These are phyloP conservation scores for Dasypus novemcinctus DNA, from an alignment of 2,113 vertebrate species.

Conservation along the genomic window DNA sequence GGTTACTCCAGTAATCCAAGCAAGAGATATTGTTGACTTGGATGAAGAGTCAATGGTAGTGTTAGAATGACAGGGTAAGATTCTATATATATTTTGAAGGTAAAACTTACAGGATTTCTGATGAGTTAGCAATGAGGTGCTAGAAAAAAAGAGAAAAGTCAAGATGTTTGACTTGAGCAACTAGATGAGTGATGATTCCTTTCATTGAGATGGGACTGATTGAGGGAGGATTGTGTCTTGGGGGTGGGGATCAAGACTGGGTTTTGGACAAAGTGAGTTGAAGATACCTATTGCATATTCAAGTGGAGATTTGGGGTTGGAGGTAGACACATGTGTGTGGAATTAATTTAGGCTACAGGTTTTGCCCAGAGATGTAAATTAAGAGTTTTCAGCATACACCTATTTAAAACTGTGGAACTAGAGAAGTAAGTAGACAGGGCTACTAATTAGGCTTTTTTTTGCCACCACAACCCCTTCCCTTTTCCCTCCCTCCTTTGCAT, in stretches of 20 bases:
- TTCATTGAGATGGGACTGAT: background rate
- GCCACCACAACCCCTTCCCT: background rate
- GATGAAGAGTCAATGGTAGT: background rate
- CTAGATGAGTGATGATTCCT: background rate
- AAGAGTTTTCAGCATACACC: background rate
- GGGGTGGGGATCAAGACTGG: background rate
- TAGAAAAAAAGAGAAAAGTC: background rate
- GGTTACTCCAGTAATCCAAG: background rate
- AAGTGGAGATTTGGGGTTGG: too few relatives aligned
- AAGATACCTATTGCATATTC: background rate
- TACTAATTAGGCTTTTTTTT: background rate
- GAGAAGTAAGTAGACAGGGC: background rate
- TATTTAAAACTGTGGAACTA: background rate
- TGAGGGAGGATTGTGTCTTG: background rate
- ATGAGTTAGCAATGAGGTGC: background rate
- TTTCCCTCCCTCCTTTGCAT: background rate
- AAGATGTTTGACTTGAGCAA: background rate
- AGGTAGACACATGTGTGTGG: background rate
- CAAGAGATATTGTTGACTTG: background rate
- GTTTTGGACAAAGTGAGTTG: background rate
- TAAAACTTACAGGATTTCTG: background rate
- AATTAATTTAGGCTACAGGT: background rate
- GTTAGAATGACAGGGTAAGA: background rate
- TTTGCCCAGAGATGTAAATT: background rate
- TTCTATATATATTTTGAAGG: background rate